A percentile compares a stretch with the other conserved stretches of the same genome.
Conservation (phyloP, 2,888 invertebrate species). For the Chrysolina haemoptera region DNA sequence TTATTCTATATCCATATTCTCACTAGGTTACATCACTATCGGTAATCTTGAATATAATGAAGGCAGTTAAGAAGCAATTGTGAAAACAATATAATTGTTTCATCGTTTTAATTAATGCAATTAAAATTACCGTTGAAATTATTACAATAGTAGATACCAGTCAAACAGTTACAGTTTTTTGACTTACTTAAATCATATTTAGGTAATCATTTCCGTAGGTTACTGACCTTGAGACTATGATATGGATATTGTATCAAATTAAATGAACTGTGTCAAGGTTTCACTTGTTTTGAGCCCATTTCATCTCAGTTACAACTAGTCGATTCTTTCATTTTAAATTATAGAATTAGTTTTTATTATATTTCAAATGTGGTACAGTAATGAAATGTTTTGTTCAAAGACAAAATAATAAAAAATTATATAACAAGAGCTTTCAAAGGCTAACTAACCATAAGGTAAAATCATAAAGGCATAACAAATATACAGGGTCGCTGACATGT, state of each 20-base stretch:
- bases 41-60: neutral
- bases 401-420: too few relatives aligned
- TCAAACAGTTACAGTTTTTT: conserved; percentile 41
- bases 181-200: conserved; percentile 38
- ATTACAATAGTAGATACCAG: conserved; percentile 22
- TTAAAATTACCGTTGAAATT: conserved; percentile 15
- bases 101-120: conserved; percentile 3
- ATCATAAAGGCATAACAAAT: too few relatives aligned
- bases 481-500: too few relatives aligned
- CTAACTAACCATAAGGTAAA: too few relatives aligned
- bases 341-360: too few relatives aligned
- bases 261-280: neutral
- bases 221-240: conserved; percentile 37
- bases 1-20: neutral
- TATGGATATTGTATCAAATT: conserved; percentile 29
- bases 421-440: too few relatives aligned
- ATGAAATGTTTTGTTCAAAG: too few relatives aligned
- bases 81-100: conserved; percentile 13
- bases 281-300: neutral
- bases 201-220: conserved; percentile 42
- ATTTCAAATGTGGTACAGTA: too few relatives aligned
- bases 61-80: neutral
- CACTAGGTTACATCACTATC: conserved; percentile 10
- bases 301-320: neutral
- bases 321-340: too few relatives aligned